A percentile compares a stretch with the other conserved stretches of the same genome.
These are phyloP conservation scores for Chrysopa pallens DNA, from an alignment of 1,140 invertebrate genomes.

Conservation along the genomic window DNA sequence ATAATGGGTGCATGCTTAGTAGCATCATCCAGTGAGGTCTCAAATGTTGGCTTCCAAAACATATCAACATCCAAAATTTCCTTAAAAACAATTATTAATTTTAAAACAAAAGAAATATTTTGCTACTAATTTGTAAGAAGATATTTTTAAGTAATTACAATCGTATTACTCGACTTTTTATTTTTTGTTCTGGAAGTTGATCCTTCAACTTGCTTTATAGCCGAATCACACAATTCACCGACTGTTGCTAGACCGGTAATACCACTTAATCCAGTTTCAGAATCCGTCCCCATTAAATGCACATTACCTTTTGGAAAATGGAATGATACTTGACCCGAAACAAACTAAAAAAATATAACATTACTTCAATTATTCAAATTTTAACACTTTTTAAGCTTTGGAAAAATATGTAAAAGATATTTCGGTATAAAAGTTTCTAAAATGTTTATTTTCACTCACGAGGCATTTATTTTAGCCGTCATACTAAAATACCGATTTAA, in stretches of 20 bases:
- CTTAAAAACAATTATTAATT: slow-evolving; percentile 11
- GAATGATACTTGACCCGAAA: slow-evolving; percentile 44
- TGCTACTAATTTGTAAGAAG: neutral
- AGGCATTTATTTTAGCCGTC: too few relatives aligned
- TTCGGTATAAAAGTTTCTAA: too few relatives aligned
- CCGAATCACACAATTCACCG: slow-evolving; percentile 31
- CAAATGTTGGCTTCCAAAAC: slow-evolving; percentile 24
- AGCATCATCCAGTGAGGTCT: slow-evolving; percentile 16
- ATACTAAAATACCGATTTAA: too few relatives aligned
- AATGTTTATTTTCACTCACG: too few relatives aligned
- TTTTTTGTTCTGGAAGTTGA: slow-evolving; percentile 27
- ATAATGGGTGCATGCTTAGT: slow-evolving; percentile 27
- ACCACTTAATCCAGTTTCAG: slow-evolving; percentile 30
- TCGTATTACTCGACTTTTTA: slow-evolving; percentile 20
- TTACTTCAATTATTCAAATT: too few relatives aligned
- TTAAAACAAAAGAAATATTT: slow-evolving; percentile 1
- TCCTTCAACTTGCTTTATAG: slow-evolving; percentile 15
- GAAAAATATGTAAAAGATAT: too few relatives aligned
- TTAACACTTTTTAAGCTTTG: too few relatives aligned
- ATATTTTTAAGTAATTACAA: slow-evolving; percentile 14
- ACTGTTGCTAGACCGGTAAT: slow-evolving; percentile 29
- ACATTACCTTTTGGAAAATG: slow-evolving; percentile 34
- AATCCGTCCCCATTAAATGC: slow-evolving; percentile 35
- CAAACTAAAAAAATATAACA: slow-evolving; percentile 35
- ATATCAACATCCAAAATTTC: slow-evolving; percentile 23